Conservation (phyloP, 2,888 invertebrate species). For the Copidosoma aretas region DNA sequence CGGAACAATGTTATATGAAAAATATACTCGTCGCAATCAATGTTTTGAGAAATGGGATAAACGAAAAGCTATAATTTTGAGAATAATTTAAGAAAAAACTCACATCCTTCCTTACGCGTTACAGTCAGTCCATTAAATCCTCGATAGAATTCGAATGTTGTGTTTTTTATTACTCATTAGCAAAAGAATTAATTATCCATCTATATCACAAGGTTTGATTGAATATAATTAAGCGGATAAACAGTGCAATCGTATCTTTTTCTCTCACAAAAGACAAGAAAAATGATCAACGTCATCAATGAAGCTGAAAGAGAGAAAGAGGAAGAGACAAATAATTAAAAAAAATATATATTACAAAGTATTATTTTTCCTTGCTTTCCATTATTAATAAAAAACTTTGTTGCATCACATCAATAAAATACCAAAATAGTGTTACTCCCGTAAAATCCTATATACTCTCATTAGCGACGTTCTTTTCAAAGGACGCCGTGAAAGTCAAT, state of each 20-base stretch:
- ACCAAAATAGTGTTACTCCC: slow-evolving; percentile 55
- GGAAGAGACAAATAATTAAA: slow-evolving; percentile 33
- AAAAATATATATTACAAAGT: slow-evolving; percentile 43
- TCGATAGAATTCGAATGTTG: slow-evolving; percentile 20
- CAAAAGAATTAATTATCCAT: slow-evolving; percentile 28
- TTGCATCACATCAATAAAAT: slow-evolving; percentile 59
- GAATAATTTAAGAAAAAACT: slow-evolving; percentile 11
- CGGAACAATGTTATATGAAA: no score
- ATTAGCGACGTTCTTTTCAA: slow-evolving; percentile 28
- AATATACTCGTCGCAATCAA: slow-evolving; percentile 2
- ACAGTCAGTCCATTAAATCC: slow-evolving; percentile 18
- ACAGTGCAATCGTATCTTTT: slow-evolving; percentile 8
- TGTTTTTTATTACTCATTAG: slow-evolving; percentile 15
- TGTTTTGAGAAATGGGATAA: slow-evolving; percentile 5
- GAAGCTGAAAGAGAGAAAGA: slow-evolving; percentile 23
- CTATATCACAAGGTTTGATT: slow-evolving; percentile 36
- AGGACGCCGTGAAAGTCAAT: slow-evolving; percentile 37
- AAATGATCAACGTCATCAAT: not conserved
- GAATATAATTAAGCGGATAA: slow-evolving; percentile 21
- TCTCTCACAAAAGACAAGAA: slow-evolving; percentile 19
- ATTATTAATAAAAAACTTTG: slow-evolving; percentile 50
- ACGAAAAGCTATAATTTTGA: slow-evolving; percentile 10
- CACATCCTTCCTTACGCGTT: not conserved
- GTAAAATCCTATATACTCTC: slow-evolving; percentile 40
- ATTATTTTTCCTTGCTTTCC: slow-evolving; percentile 41